A percentile compares a stretch with the other conserved stretches of the same genome.
Evolutionary conservation across 2,888 invertebrate genomes (phyloP).

Genomic region (Poecilobothrus nobilitatus): DNA sequence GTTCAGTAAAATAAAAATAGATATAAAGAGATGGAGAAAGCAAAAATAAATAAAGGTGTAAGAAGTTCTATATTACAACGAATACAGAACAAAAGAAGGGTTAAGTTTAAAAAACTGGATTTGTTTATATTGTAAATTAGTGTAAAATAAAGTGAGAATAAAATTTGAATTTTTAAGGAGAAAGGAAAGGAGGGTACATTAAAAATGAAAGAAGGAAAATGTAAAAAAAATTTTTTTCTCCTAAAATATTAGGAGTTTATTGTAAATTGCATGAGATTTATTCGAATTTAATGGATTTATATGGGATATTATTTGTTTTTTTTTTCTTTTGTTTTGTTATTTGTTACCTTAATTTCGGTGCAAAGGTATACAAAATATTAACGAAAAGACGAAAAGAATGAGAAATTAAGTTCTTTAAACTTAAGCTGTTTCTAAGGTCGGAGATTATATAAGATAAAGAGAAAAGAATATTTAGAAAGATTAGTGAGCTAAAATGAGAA

Average conservation of each 20-base stretch:
- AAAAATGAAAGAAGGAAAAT: no score
- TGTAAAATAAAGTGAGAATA: not conserved
- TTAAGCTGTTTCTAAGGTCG: no score
- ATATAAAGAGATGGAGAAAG: not conserved
- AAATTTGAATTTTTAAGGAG: no score
- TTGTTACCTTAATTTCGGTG: not conserved
- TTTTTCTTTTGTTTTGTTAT: no score
- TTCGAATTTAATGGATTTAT: conserved; percentile 1
- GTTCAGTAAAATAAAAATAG: not conserved
- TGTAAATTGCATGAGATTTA: not conserved
- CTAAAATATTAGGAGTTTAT: not conserved
- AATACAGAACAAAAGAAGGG: not conserved
- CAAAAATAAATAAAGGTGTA: not conserved
- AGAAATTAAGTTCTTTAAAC: no score
- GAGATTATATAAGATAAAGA: no score
- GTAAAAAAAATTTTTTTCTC: no score
- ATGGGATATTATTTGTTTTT: not conserved
- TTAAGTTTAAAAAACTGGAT: not conserved
- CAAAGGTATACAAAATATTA: not conserved
- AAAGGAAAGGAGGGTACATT: no score
- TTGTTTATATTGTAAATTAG: not conserved
- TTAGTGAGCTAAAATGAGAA: no score
- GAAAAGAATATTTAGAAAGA: no score
- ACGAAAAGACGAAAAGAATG: no score
- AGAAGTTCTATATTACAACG: not conserved